Base-by-base conservation (phyloP, 37 sponge, comb jelly and placozoan species). In the Amphimedon queenslandica region DNA sequence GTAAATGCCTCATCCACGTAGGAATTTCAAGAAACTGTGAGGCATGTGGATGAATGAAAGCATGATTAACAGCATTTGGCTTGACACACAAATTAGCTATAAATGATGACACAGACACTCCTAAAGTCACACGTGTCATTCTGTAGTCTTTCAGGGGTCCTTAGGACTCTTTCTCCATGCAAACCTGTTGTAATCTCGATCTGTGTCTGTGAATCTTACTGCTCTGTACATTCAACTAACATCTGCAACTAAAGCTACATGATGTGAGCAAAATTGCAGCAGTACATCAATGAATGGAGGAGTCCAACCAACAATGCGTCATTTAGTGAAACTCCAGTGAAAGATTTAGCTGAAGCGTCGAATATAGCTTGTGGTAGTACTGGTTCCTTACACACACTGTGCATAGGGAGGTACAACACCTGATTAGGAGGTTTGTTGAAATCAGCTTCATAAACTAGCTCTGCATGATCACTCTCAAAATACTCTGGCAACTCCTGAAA, bases 381-480 rank as follows among this genome's bases (percentile, higher is more conserved):
- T 47, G 51, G 13, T 18, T 47, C 51, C 51, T 47, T 47, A 13
- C 51, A 13, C 51, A 73, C 58, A 27, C 10, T 37, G 34, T 57
- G 33, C 60, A 23, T 73, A 8, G 33, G 60, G 4, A 30, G 8
- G 51, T 47, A 47, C 13, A 47, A 47, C 51, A 47, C 51, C 51
- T 47, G 51, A 47, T 47, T 47, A 47, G 51, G 8, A 18, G 51
- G 38, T 32, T 73, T 73, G 30, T 55, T 30, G 10, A 57, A 37
- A 31, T 73, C 73, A 57, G 60, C 38, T 18, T 16, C 4, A 13
- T 35, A 60, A 57, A 73, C 73, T 29, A 34, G 37, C 33, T 73
- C 73, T 32, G 73, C 35, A 29, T 73, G 73, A 33, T 57, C 58
- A 57, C 11, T 21, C 11, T 73, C 8, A 57, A 73, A 73, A 32